Evolutionary conservation across 2,888 invertebrate genomes (phyloP), one percentile per base, ranked within the genome.

Genomic region (Amphipoea lucens): DNA sequence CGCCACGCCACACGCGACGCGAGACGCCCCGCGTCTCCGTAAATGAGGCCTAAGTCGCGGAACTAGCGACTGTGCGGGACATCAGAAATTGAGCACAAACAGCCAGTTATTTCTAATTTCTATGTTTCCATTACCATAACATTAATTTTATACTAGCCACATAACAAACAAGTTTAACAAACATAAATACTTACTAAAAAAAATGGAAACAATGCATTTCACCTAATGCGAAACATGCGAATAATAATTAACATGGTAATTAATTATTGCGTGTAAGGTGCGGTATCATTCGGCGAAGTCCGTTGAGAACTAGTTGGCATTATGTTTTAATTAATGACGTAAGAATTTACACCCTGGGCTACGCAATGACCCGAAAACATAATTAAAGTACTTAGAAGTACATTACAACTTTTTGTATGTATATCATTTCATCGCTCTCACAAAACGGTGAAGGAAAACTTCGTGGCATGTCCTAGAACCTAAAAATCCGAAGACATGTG

Each of bases 131-230:
- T 73, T 40, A 72, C n/a, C 40, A 42, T 75, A 51, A 63, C 2
- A 62, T 62, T 48, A 0, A 36, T 45, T 78, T 45, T 36, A 45
- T 12, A 63, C 14, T 70, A 78, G 42, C 36, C 63, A 54, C 57
- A 57, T 36, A 71, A 69, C 48, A 23, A 81, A 48, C 69, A 57
- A 36, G 62, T 45, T 63, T 40, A 40, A 66, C 54, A 42, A 36
- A 78, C 62, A 65, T 29, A 51, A 23, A 71, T 57, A 9, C 0
- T 23, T 23, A 36, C 0, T n/a, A 57, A 36, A 73, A 29, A 82
- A 71, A 78, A 68, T 74, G 12, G 60, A 76, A 81, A 84, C 88
- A 80, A 81, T 82, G 71, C 82, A 87, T 87, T 86, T 84, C 74
- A 83, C 87, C 73, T 76, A 82, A 82, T 88, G 78, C n/a, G n/a